Conservation (phyloP, 2,797 vertebrate species). For the Crenuchus spilurus region DNA sequence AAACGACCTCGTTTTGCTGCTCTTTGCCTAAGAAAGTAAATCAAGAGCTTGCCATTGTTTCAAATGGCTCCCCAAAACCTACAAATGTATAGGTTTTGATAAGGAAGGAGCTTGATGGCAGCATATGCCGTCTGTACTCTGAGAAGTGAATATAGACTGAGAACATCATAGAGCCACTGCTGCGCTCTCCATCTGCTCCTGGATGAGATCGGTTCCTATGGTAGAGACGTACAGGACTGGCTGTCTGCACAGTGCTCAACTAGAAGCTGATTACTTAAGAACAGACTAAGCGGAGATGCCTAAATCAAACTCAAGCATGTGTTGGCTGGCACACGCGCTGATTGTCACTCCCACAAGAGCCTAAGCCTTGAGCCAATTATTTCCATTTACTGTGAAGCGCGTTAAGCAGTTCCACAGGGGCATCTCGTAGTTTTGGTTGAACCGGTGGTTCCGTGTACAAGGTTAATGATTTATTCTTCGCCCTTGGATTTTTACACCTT, state of each 20-base stretch:
- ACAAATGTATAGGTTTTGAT: constrained; percentile 51
- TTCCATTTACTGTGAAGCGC: constrained; percentile 22
- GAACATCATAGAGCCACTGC: constrained; percentile 65
- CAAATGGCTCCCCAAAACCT: background rate
- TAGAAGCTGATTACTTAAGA: constrained; percentile 39
- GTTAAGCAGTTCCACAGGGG: background rate
- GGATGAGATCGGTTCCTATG: constrained; percentile 58
- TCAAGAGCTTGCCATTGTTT: constrained; percentile 9
- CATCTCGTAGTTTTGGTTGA: constrained; percentile 10
- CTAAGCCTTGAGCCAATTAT: constrained; percentile 42
- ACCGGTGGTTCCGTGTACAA: background rate
- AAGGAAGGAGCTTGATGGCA: constrained; percentile 56
- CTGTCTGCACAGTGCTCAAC: constrained; percentile 27
- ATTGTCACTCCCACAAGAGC: constrained; percentile 15
- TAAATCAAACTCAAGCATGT: constrained; percentile 30
- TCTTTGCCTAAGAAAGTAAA: background rate
- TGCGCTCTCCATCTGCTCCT: constrained; percentile 72
- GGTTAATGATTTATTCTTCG: constrained; percentile 1
- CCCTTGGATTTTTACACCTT: background rate
- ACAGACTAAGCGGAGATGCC: constrained; percentile 19
- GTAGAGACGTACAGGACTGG: constrained; percentile 43
- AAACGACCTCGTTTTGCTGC: constrained; percentile 5
- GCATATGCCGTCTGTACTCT: constrained; percentile 61
- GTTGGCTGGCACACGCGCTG: background rate
- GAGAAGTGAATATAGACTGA: constrained; percentile 51